Evolutionary conservation across 2,888 invertebrate genomes (phyloP), one percentile per base, ranked within the genome.

Genomic region (Pristionchus fissidentatus): DNA sequence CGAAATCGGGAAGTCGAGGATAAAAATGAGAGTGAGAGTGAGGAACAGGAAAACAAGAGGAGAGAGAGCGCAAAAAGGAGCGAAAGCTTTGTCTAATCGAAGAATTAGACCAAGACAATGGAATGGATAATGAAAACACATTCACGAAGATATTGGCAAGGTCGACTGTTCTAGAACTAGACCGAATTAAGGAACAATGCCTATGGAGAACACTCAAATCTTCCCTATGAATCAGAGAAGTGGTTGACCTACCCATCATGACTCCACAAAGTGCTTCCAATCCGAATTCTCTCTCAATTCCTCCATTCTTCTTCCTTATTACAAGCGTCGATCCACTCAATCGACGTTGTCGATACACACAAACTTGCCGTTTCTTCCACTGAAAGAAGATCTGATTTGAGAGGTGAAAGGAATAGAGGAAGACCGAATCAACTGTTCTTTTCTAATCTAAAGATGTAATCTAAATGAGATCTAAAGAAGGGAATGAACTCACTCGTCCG

Each of bases 71-170:
- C n/a, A n/a, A n/a, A n/a, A n/a, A 62, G 35, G 62, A 41, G 70
- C 13, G 43, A 70, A 70, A 70, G 70, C 41, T n/a, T n/a, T n/a
- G n/a, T n/a, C n/a, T n/a, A n/a, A n/a, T 38, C 70, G 70, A 70
- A 19, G 26, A 4, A 70, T 41, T 70, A 70, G 70, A 32, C 60
- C 38, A n/a, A 41, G 22, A 66, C 38, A 66, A 70, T 70, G 70
- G 41, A 70, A 70, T 70, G 70, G 41, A 19, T 66, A 66, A 62
- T 62, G 62, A 62, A 62, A 66, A 66, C 41, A 66, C 66, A 38
- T 35, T 66, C 38, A 5, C 5, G 15, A 22, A 13, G 35, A 22
- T 3, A 29, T 19, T 32, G 60, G 5, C 66, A 66, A 66, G 66
- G 66, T 19, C 38, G 35, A 5, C 29, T 55, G 55, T 22, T 22